Evolutionary conservation across 2,113 vertebrate genomes (phyloP).

Genomic region (Meleagris gallopavo): DNA sequence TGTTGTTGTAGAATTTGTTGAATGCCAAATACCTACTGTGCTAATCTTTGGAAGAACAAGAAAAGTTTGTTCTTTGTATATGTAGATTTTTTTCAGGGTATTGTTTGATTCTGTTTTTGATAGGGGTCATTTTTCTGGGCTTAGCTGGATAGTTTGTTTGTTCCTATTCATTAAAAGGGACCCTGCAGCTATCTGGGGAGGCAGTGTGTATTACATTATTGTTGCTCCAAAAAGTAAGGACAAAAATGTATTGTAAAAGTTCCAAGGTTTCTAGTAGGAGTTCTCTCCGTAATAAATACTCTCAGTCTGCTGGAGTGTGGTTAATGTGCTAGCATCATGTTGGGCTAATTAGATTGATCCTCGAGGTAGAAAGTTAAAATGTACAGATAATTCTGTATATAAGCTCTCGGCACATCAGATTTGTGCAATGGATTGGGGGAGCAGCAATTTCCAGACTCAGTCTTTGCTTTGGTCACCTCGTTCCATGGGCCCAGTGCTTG

Average conservation of each 20-base stretch:
- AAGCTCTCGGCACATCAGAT: background rate
- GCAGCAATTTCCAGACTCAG: background rate
- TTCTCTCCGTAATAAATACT: constrained; percentile 50
- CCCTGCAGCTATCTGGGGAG: constrained; percentile 59
- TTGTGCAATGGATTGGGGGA: background rate
- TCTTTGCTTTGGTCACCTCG: background rate
- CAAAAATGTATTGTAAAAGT: constrained; percentile 68
- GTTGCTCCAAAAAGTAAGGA: constrained; percentile 63
- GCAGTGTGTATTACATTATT: constrained; percentile 55
- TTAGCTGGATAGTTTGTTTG: constrained; percentile 65
- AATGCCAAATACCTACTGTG: constrained; percentile 57
- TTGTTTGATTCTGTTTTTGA: constrained; percentile 66
- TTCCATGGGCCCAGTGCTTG: background rate
- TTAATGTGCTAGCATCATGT: constrained; percentile 21
- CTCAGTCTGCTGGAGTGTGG: constrained; percentile 13
- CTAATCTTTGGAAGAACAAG: constrained; percentile 59
- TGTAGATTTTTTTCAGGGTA: constrained; percentile 54
- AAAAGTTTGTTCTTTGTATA: constrained; percentile 52
- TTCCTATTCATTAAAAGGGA: constrained; percentile 69
- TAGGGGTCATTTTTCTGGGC: constrained; percentile 44
- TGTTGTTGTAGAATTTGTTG: constrained; percentile 38
- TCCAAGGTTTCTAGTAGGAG: constrained; percentile 49
- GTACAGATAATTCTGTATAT: background rate
- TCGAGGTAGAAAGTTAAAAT: constrained; percentile 21
- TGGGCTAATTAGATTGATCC: constrained; percentile 43